phyloP scores from a whole-genome alignment of 2,888 invertebrate species.

The Eutolmus rufibarbis region DNA sequence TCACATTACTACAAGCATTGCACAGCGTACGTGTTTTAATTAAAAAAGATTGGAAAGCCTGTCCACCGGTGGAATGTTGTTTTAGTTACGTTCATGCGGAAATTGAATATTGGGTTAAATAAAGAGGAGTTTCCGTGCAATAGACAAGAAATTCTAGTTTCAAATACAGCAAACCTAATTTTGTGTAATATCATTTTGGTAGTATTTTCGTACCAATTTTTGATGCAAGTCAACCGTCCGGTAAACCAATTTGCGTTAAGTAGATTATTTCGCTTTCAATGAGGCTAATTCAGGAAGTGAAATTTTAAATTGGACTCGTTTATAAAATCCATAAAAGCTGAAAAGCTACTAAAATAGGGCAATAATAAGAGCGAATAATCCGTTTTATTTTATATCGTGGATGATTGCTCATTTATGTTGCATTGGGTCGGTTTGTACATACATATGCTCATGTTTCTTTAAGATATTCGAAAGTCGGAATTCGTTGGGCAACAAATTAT shows the following conservation, averaged over 20 bases:
- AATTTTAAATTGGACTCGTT: not conserved
- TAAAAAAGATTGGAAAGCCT: not conserved
- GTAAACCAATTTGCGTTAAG: not conserved
- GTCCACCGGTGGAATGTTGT: not conserved
- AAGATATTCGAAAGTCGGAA: not conserved
- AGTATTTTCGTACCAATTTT: not conserved
- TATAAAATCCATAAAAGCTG: not conserved
- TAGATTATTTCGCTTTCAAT: not conserved
- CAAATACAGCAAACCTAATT: not conserved
- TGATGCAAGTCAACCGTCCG: not conserved
- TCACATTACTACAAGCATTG: not conserved
- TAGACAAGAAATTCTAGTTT: not conserved
- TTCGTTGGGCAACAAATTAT: slow-evolving; percentile 9
- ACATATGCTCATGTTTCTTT: not conserved
- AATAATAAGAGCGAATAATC: not conserved
- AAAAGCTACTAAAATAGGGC: not conserved
- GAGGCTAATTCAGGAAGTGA: not conserved
- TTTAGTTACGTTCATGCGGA: not conserved
- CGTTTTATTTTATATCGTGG: not conserved
- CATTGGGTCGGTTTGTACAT: not conserved
- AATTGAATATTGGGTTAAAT: not conserved
- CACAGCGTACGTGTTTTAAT: not conserved
- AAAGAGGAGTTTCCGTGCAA: not conserved
- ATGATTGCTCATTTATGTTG: not conserved
- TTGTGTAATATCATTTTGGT: not conserved